Evolutionary conservation across 2,888 invertebrate genomes (phyloP).

Genomic region (Cephus spinipes): DNA sequence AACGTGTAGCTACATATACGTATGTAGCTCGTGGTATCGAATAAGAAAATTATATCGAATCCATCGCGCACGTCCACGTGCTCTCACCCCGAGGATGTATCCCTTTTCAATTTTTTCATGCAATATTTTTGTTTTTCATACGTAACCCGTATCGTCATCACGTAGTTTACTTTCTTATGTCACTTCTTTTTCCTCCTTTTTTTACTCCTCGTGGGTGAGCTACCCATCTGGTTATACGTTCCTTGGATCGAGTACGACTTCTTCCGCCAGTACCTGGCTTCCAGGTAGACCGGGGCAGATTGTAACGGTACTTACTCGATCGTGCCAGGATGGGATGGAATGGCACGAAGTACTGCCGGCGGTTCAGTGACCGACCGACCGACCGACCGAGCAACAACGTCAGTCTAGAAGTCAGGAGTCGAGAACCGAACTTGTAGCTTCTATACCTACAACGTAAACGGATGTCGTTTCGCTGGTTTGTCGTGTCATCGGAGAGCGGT

Average conservation of each 20-base stretch:
- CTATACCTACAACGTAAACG: neutral
- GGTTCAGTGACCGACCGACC: constrained; percentile 62
- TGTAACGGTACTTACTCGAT: constrained; percentile 56
- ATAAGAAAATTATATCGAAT: neutral
- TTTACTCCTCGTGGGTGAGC: constrained; percentile 10
- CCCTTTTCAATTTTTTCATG: neutral
- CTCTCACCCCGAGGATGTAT: neutral
- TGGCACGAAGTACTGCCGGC: constrained; percentile 49
- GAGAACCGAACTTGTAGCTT: neutral
- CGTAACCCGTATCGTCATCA: neutral
- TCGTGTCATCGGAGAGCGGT: neutral
- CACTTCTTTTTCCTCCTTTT: neutral
- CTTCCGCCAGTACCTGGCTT: constrained; percentile 30
- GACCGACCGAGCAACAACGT: constrained; percentile 44
- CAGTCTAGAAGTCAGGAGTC: neutral
- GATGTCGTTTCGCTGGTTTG: neutral
- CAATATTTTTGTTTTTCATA: neutral
- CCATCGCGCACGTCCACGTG: neutral
- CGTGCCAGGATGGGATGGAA: constrained; percentile 44
- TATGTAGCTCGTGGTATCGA: neutral
- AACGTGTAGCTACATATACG: neutral
- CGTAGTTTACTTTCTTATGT: neutral
- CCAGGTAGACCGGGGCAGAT: constrained; percentile 54
- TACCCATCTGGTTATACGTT: constrained; percentile 18
- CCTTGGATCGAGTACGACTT: constrained; percentile 1